These are phyloP conservation scores for Melanostigma gelatinosum DNA, from an alignment of 2,113 vertebrate species.

Conservation along the genomic window DNA sequence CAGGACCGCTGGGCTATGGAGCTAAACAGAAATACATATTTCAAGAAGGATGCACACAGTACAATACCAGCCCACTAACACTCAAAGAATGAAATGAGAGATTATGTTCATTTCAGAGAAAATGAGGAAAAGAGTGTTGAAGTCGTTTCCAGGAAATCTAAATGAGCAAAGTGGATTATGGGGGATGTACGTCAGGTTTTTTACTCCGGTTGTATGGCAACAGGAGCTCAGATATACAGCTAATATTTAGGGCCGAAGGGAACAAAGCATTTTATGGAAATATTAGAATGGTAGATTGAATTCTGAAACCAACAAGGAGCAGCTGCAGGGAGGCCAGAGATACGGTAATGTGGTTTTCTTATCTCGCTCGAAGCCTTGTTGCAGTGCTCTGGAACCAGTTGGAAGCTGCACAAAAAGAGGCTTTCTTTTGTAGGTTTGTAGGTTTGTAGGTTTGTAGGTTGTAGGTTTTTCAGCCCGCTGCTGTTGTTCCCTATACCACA, in stretches of 20 bases:
- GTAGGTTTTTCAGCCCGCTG: conserved; percentile 16
- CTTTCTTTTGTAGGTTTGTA: too few relatives aligned
- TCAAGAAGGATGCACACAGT: neutral
- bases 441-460: too few relatives aligned
- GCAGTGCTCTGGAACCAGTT: neutral
- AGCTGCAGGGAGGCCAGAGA: neutral
- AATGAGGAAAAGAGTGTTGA: neutral
- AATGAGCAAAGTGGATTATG: neutral
- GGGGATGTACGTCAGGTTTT: neutral
- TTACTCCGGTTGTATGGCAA: neutral
- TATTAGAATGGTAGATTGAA: neutral
- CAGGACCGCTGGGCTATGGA: neutral
- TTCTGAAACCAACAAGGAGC: conserved; percentile 19
- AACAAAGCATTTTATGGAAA: neutral
- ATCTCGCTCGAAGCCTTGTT: neutral
- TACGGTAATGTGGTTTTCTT: neutral
- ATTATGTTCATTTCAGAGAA: neutral
- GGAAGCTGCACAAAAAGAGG: neutral
- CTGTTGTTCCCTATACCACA: neutral
- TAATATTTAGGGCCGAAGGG: neutral
- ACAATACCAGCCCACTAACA: neutral
- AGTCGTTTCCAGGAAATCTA: neutral
- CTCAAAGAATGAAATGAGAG: neutral
- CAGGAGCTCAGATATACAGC: neutral
- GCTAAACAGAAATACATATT: neutral